Evolutionary conservation across 2,888 invertebrate genomes (phyloP).

Genomic region (Temnothorax ravouxi): DNA sequence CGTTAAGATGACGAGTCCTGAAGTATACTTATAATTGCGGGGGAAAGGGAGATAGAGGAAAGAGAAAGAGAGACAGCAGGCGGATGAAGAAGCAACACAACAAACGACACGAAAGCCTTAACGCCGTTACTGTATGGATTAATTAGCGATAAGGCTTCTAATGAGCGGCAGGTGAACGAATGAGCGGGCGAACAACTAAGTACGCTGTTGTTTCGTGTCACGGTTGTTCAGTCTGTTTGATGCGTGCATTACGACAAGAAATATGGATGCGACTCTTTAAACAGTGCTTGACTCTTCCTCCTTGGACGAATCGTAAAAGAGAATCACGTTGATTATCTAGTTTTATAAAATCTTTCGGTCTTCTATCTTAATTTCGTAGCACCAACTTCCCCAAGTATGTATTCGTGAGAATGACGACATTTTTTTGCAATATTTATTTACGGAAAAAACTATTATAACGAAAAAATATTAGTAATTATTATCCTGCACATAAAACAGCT

Average conservation of each 20-base stretch:
- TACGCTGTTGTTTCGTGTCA: slow-evolving; percentile 34
- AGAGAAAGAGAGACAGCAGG: slow-evolving; percentile 63
- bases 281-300: not conserved
- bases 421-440: not conserved
- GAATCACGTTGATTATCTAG: not conserved
- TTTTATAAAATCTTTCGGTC: not conserved
- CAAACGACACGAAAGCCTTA: slow-evolving; percentile 85
- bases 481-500: not conserved
- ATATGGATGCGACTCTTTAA: not conserved
- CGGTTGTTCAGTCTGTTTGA: slow-evolving; percentile 30
- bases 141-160: slow-evolving; percentile 86
- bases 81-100: slow-evolving; percentile 76
- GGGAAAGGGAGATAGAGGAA: slow-evolving; percentile 45
- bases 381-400: not conserved
- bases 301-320: not conserved
- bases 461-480: not conserved
- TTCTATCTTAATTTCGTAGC: not conserved
- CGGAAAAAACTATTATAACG: not conserved
- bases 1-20: slow-evolving; percentile 80
- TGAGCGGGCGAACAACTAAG: slow-evolving; percentile 37
- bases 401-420: not conserved
- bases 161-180: slow-evolving; percentile 86
- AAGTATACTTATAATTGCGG: slow-evolving; percentile 80
- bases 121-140: slow-evolving; percentile 85
- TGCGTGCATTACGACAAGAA: slow-evolving; percentile 10